Evolutionary conservation across 2,888 invertebrate species (phyloP), one percentile per base, ranked within the genome.

Genomic region (Cephus nigrinus): DNA sequence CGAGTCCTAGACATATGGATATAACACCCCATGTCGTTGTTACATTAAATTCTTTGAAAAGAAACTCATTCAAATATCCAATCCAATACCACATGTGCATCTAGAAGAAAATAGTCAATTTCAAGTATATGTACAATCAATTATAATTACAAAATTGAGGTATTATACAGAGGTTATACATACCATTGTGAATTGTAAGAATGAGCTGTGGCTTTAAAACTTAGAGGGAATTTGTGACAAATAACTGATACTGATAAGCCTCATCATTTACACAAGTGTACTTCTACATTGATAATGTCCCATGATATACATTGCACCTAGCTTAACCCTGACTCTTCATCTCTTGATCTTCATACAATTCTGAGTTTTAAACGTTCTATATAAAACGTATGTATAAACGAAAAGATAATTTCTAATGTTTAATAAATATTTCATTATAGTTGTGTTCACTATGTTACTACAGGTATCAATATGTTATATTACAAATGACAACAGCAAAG

Each of bases 61-160:
- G 90, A 90, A 95, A 95, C 82, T 94, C 92, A 30, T 94, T 93
- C 78, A 95, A 91, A 88, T 94, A 91, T 76, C 94, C 94, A 90
- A 94, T 95, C 94, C 94, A 95, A 92, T 95, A 95, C 90, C 92
- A 93, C 93, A 94, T 94, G 85, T 94, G 94, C 95, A 95, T 95
- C 90, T 90, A 81, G 55, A 83, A 82, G 5, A 40, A 40, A 15
- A 40, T 15, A 15, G 15, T 15, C 0, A 15, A 40, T 15, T 40
- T 40, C 40, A 40, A 40, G 15, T 15, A 40, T 40, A 15, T 15
- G 15, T 4, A 40, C 5, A 15, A 5, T 15, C 40, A 40, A 40
- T 40, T 5, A 40, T 5, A 40, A 40, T 40, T 40, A 15, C 15
- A 15, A 40, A 40, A 15, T 15, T 40, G 4, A 40, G 5, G 15